phyloP scores from a whole-genome alignment of 2,113 vertebrate species.

The Anas platyrhynchos region DNA sequence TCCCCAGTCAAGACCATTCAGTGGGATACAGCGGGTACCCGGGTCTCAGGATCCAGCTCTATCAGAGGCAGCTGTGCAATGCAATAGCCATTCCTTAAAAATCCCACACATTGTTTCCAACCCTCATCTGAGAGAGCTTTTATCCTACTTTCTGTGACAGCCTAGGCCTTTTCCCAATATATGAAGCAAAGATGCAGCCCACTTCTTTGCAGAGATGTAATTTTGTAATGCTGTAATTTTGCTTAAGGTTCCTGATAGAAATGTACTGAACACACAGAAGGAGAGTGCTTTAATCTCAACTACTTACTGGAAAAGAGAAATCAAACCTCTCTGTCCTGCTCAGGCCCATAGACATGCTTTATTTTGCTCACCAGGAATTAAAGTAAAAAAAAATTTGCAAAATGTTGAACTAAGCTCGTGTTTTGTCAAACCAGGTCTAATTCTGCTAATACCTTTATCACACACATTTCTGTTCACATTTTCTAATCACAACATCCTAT shows the following conservation, averaged over 20 bases:
- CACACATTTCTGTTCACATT: not conserved
- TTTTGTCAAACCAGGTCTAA: conserved; percentile 7
- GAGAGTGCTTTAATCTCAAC: conserved; percentile 51
- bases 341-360: conserved; percentile 37
- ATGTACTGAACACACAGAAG: conserved; percentile 15
- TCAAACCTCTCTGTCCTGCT: conserved; percentile 29
- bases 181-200: not conserved
- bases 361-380: conserved; percentile 47
- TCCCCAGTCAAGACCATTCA: not conserved
- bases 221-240: conserved; percentile 23
- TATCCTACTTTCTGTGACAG: not conserved
- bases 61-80: not conserved
- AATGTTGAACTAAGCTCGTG: conserved; percentile 46
- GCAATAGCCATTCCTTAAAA: not conserved
- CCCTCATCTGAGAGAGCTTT: not conserved
- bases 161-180: not conserved
- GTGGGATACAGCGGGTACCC: not conserved
- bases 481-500: not conserved
- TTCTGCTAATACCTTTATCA: conserved; percentile 12
- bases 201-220: not conserved
- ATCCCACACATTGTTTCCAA: not conserved
- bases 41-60: not conserved
- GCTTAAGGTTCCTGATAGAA: conserved; percentile 42
- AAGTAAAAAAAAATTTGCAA: conserved; percentile 23
- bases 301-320: conserved; percentile 42